These are phyloP conservation scores for Myrmophylax atrothorax DNA, from an alignment of 2,113 vertebrate species.

Conservation along the genomic window DNA sequence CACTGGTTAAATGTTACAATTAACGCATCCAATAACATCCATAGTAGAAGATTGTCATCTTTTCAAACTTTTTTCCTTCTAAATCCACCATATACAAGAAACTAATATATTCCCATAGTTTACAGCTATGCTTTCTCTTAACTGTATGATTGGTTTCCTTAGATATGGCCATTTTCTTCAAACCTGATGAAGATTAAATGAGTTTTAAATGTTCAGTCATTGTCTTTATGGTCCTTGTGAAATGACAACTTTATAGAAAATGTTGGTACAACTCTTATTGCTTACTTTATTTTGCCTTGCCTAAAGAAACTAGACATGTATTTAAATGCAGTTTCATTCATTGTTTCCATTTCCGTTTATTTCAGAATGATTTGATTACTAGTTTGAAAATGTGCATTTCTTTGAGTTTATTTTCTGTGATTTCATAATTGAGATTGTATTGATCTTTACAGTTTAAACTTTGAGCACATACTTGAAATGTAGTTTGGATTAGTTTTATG, in stretches of 20 bases:
- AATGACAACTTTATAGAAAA: not conserved
- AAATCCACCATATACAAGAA: not conserved
- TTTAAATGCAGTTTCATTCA: not conserved
- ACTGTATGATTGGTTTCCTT: not conserved
- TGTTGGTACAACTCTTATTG: not conserved
- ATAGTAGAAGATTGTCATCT: not conserved
- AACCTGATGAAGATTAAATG: not conserved
- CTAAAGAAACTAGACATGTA: not conserved
- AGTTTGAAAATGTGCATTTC: not conserved
- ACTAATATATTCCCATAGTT: not conserved
- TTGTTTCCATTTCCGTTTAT: not conserved
- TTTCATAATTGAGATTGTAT: not conserved
- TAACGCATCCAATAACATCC: not conserved
- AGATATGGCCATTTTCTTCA: not conserved
- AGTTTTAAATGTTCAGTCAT: not conserved
- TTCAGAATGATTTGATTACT: not conserved
- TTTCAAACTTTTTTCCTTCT: not conserved
- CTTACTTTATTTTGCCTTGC: not conserved
- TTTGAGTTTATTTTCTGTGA: not conserved
- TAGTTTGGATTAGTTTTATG: not conserved
- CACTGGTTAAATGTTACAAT: not conserved
- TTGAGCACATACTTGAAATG: not conserved
- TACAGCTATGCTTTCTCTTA: not conserved
- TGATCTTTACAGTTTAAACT: not conserved
- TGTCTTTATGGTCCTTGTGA: not conserved